These are phyloP conservation scores for Poecilia picta DNA, from an alignment of 2,797 vertebrate species.

Conservation along the genomic window DNA sequence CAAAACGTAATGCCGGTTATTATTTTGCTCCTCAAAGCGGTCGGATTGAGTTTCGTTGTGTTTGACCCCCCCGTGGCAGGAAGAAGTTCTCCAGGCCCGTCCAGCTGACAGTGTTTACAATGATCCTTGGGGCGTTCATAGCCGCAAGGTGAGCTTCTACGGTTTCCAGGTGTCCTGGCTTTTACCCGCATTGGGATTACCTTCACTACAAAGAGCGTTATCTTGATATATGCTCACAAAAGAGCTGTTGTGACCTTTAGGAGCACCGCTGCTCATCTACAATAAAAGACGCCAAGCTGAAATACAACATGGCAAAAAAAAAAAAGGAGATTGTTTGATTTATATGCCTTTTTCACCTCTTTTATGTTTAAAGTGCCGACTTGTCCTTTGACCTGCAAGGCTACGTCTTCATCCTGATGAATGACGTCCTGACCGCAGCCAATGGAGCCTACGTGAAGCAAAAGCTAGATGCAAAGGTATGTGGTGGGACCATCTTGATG, in stretches of 20 bases:
- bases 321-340: slow-evolving; percentile 1
- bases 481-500: slow-evolving; percentile 47
- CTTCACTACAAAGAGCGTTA: slow-evolving; percentile 49
- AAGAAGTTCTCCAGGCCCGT: slow-evolving; percentile 91
- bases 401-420: slow-evolving; percentile 94
- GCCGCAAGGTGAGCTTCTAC: slow-evolving; percentile 87
- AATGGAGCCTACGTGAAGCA: slow-evolving; percentile 98
- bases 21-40: slow-evolving; percentile 13
- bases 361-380: slow-evolving; percentile 83
- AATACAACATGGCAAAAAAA: neutral
- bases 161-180: slow-evolving; percentile 48
- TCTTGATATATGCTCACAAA: slow-evolving; percentile 33
- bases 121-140: slow-evolving; percentile 96
- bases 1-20: slow-evolving; percentile 2
- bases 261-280: slow-evolving; percentile 14
- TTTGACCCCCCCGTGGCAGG: slow-evolving; percentile 63
- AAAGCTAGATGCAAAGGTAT: slow-evolving; percentile 97
- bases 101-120: slow-evolving; percentile 94
- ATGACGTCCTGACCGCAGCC: slow-evolving; percentile 94
- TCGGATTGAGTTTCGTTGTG: slow-evolving; percentile 44
- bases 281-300: slow-evolving; percentile 20
- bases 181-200: slow-evolving; percentile 25
- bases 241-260: slow-evolving; percentile 7
- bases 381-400: slow-evolving; percentile 95
- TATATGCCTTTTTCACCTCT: neutral